Evolutionary conservation across 2,113 vertebrate genomes (phyloP), one percentile per base, ranked within the genome.

Genomic region (Trochalopteron elliotii): DNA sequence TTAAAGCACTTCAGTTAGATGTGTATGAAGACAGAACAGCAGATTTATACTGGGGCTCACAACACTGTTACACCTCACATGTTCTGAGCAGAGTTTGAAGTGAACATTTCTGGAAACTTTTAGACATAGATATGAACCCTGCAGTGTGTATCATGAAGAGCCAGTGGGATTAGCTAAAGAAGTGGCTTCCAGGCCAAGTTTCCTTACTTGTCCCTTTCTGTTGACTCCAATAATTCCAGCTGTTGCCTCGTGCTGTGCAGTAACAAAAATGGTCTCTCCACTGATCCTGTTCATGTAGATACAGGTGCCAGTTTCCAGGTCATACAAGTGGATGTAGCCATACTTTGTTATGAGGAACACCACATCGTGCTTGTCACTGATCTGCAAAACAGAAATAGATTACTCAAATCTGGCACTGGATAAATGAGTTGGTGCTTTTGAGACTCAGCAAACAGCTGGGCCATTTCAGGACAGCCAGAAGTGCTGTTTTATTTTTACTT

Each of bases 201-300:
- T 83, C 27, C 90, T 98, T 98, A 99, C 99, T 97, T 99, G 99
- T 98, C 99, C 99, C 97, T 99, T 99, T 96, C 99, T 98, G 98
- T 99, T 99, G 45, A 99, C 99, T 42, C 99, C 99, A 89, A 99
- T 99, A 97, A 99, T 99, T 94, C 99, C 99, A 72, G 99, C 98
- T n/a, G 99, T 99, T 81, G 99, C 99, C 97, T 99, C 99, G 16
- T 99, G 99, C 56, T 99, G 99, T 20, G 99, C 99, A 5, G 99
- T 99, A 65, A 99, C 99, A 94, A 99, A 99, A 97, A 99, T 99
- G 72, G 99, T 99, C 97, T 99, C 99, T 37, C 99, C 99, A 71
- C 99, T 99, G 96, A 99, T 99, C 93, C 99, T 98, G 97, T 99
- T 99, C 99, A 99, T 99, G 97, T 99, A 99, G 97, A 99, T 99